A percentile compares a stretch with the other conserved stretches of the same genome.
Conservation (phyloP, 1,140 invertebrate genomes). For the Drosophila kikkawai region DNA sequence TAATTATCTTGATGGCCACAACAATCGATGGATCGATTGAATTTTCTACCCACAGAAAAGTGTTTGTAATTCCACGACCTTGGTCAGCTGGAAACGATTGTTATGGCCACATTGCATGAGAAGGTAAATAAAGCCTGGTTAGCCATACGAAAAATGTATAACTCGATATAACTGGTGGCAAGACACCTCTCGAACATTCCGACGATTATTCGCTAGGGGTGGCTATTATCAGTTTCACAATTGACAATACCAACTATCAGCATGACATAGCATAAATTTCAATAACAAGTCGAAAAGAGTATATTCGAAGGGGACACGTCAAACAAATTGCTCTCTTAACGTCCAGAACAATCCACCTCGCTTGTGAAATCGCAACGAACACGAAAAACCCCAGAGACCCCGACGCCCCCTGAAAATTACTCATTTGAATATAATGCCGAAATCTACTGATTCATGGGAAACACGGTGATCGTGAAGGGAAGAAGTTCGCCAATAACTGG, state of each 20-base stretch:
- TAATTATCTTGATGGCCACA: conserved; percentile 18
- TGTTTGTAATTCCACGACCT: conserved; percentile 16
- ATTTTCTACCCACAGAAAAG: not conserved
- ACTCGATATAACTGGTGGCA: not conserved
- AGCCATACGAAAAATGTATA: not conserved
- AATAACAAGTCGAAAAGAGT: conserved; percentile 27
- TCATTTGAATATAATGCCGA: conserved; percentile 35
- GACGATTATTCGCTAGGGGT: conserved; percentile 7
- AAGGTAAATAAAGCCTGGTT: not conserved
- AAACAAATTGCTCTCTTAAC: conserved; percentile 39
- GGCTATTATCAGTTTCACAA: conserved; percentile 46
- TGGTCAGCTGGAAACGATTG: conserved; percentile 2
- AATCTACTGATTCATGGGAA: conserved; percentile 50
- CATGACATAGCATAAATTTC: conserved; percentile 36
- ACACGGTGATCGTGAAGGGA: conserved; percentile 13
- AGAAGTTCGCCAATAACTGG: conserved; percentile 36
- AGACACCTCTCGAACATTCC: conserved; percentile 25
- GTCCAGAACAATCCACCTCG: conserved; percentile 34
- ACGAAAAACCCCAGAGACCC: conserved; percentile 24
- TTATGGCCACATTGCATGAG: not conserved
- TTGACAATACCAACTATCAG: conserved; percentile 44
- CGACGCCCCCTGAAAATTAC: conserved; percentile 15
- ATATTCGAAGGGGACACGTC: conserved; percentile 33
- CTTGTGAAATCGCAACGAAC: conserved; percentile 21
- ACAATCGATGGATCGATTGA: conserved; percentile 9